Percentiles rank a stretch among this genome's conserved stretches.
Conservation (phyloP, 2,113 vertebrate species). For the Tachycineta bicolor region DNA sequence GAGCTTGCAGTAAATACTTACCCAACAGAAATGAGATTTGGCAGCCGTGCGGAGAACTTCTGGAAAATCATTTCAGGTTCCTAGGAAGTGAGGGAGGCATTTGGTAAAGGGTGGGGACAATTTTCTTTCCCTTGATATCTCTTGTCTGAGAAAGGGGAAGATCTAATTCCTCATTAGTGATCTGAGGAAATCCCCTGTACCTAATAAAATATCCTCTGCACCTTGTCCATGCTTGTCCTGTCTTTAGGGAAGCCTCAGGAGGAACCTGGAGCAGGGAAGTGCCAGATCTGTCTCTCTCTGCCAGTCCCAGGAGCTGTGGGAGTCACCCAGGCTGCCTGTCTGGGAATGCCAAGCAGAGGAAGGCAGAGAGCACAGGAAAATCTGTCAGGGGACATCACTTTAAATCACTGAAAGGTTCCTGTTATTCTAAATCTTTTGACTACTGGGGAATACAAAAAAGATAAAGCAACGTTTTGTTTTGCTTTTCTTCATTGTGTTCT, state of each 20-base stretch:
- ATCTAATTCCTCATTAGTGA: conserved; percentile 36
- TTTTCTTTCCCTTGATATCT: conserved; percentile 36
- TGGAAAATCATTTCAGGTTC: conserved; percentile 65
- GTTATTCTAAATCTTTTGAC: not conserved
- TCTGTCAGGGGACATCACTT: not conserved
- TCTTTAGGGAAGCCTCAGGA: not conserved
- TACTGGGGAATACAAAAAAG: not conserved
- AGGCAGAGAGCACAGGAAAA: not conserved
- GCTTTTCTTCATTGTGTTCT: not conserved
- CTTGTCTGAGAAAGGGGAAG: conserved; percentile 1
- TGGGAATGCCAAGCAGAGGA: not conserved
- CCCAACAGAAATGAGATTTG: conserved; percentile 59
- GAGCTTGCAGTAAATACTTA: conserved; percentile 58
- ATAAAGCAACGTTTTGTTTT: not conserved
- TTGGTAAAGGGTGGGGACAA: conserved; percentile 31
- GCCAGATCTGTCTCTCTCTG: not conserved
- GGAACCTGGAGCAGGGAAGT: not conserved
- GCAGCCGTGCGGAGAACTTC: conserved; percentile 33
- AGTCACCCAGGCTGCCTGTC: not conserved
- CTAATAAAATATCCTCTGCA: conserved; percentile 14
- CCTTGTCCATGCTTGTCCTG: not conserved
- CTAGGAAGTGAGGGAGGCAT: conserved; percentile 56
- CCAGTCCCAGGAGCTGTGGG: not conserved
- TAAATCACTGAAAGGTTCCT: not conserved
- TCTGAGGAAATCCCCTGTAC: conserved; percentile 4